Evolutionary conservation across 2,888 invertebrate genomes (phyloP).

Genomic region (Hirtodrosophila confusa): DNA sequence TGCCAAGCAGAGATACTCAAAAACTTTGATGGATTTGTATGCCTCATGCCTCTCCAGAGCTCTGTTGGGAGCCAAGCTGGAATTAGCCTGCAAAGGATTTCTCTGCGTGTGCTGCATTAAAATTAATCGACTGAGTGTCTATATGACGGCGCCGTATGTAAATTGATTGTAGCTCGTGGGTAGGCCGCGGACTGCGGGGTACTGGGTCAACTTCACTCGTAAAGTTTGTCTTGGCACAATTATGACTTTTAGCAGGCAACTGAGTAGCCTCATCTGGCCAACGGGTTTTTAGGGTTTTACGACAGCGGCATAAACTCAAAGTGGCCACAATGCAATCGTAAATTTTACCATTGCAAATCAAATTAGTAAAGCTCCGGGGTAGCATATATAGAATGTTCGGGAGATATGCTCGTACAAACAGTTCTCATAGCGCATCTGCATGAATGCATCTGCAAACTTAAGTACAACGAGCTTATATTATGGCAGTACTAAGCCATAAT

Average conservation of each 20-base stretch:
- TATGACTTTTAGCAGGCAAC: slow-evolving; percentile 59
- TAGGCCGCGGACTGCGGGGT: slow-evolving; percentile 4
- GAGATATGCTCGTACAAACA: too few species aligned
- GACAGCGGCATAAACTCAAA: slow-evolving; percentile 55
- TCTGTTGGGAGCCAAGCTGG: slow-evolving; percentile 36
- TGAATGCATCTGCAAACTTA: background rate
- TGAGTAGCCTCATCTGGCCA: slow-evolving; percentile 55
- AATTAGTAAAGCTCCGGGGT: slow-evolving; percentile 43
- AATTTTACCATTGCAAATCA: slow-evolving; percentile 57
- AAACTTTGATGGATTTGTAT: slow-evolving; percentile 65
- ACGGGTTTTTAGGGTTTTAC: slow-evolving; percentile 40
- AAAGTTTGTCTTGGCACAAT: slow-evolving; percentile 54
- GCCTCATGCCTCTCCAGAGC: slow-evolving; percentile 9
- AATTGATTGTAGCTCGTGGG: slow-evolving; percentile 55
- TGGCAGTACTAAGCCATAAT: too few species aligned
- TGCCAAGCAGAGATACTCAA: slow-evolving; percentile 39
- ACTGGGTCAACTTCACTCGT: slow-evolving; percentile 23
- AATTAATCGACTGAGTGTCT: slow-evolving; percentile 64
- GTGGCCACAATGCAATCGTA: slow-evolving; percentile 61
- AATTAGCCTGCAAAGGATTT: slow-evolving; percentile 60
- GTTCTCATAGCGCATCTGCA: background rate
- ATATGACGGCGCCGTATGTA: slow-evolving; percentile 55
- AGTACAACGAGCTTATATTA: background rate
- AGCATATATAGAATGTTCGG: slow-evolving; percentile 3
- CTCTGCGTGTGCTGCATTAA: slow-evolving; percentile 60